Conservation (phyloP, 2,113 vertebrate genomes). For the Sylvietta virens region DNA sequence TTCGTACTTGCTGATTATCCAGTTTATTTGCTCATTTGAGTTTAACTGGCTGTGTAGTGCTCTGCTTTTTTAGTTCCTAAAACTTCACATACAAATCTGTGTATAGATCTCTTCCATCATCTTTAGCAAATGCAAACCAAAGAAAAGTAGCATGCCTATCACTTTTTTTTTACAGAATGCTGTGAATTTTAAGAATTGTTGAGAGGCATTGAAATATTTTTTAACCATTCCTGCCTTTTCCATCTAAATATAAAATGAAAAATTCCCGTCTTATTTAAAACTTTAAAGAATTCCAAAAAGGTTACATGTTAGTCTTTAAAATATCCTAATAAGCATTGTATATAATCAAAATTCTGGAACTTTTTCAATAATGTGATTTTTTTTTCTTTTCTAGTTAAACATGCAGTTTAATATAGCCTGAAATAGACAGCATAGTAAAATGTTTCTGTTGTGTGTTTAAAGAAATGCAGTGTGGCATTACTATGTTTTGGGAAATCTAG, state of each 20-base stretch:
- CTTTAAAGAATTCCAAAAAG: not conserved
- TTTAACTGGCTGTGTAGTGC: not conserved
- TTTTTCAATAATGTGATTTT: not conserved
- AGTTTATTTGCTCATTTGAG: not conserved
- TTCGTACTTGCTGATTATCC: not conserved
- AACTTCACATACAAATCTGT: not conserved
- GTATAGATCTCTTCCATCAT: not conserved
- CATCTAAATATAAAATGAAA: not conserved
- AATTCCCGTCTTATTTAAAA: not conserved
- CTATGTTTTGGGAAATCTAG: not conserved
- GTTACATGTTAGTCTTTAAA: not conserved
- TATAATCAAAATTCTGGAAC: not conserved
- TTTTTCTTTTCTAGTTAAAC: not conserved
- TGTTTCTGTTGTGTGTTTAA: not conserved
- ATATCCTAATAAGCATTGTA: not conserved
- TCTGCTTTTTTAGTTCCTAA: not conserved
- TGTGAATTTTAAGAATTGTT: not conserved
- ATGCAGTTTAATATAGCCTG: not conserved
- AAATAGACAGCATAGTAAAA: not conserved
- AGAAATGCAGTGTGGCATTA: not conserved
- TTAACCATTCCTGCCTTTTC: not conserved
- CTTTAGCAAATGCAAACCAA: not conserved
- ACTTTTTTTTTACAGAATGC: not conserved
- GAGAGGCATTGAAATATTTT: not conserved
- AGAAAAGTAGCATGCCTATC: not conserved